These are phyloP conservation scores for Apamea sordens DNA, from an alignment of 2,888 invertebrate species.

Conservation along the genomic window DNA sequence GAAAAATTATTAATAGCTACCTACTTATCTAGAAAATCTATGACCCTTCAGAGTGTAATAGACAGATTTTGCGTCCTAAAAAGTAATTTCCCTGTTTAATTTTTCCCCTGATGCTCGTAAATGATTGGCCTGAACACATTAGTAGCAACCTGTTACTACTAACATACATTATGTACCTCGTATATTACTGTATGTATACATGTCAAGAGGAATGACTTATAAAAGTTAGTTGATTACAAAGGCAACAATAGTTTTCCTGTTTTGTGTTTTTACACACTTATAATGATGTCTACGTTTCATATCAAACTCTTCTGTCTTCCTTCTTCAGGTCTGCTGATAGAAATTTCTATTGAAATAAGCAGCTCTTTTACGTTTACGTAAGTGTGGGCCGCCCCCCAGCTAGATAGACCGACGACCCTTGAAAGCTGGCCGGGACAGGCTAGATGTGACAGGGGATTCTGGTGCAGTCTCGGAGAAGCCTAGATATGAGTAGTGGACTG, in stretches of 20 bases:
- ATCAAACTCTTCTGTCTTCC: too few species aligned
- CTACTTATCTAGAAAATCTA: constrained; percentile 58
- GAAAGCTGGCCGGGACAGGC: neutral
- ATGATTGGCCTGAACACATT: constrained; percentile 33
- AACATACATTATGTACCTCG: neutral
- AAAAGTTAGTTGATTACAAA: too few species aligned
- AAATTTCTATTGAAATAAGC: too few species aligned
- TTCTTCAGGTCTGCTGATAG: too few species aligned
- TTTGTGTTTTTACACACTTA: too few species aligned
- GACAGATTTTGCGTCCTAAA: constrained; percentile 49
- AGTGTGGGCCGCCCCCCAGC: neutral
- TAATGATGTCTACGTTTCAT: too few species aligned
- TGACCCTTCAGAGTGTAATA: constrained; percentile 63
- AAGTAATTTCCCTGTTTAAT: constrained; percentile 54
- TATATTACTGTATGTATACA: neutral
- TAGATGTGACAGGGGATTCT: neutral
- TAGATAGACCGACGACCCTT: neutral
- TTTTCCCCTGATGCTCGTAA: constrained; percentile 52
- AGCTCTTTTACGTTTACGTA: too few species aligned
- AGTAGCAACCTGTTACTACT: constrained; percentile 24
- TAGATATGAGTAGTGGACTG: neutral
- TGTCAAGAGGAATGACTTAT: neutral
- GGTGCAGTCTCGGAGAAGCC: neutral
- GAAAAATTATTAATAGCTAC: constrained; percentile 7
- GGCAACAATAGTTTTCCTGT: too few species aligned